Evolutionary conservation across 2,113 vertebrate genomes (phyloP).

Genomic region (Cyprinodon brontotheroides): DNA sequence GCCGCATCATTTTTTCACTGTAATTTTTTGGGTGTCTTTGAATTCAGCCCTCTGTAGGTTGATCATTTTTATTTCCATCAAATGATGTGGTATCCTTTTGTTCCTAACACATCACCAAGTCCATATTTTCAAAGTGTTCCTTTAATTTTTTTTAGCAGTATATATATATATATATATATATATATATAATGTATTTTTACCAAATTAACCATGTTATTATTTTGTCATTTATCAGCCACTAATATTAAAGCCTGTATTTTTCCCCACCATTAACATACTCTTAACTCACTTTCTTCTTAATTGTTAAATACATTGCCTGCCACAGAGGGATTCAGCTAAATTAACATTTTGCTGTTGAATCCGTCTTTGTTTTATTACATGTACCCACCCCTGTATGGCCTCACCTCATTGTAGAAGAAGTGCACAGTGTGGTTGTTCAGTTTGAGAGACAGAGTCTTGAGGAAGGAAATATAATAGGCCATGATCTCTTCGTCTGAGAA

Average conservation of each 20-base stretch:
- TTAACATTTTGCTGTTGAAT: background rate
- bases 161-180: background rate
- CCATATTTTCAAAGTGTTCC: no score
- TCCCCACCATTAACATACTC: background rate
- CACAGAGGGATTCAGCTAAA: no score
- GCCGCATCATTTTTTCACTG: no score
- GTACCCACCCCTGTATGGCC: slow-evolving; percentile 30
- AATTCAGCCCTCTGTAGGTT: no score
- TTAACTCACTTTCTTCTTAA: background rate
- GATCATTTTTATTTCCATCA: no score
- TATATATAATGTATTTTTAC: background rate
- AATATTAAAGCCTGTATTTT: background rate
- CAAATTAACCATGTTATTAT: background rate
- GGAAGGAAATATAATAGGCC: slow-evolving; percentile 98
- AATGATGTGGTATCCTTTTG: no score
- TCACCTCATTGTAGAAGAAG: slow-evolving; percentile 99
- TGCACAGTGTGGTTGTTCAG: slow-evolving; percentile 98
- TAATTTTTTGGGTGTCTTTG: no score
- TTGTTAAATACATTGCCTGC: background rate
- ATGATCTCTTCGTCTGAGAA: slow-evolving; percentile 99
- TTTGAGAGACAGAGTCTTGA: slow-evolving; percentile 97
- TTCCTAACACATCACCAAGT: no score
- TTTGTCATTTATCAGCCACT: no score
- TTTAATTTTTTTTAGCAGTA: no score
- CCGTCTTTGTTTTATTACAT: background rate